A percentile compares a stretch with the other conserved stretches of the same genome.
Conservation (phyloP, 2,888 invertebrate genomes). For the Cosmorhoe ocellata region DNA sequence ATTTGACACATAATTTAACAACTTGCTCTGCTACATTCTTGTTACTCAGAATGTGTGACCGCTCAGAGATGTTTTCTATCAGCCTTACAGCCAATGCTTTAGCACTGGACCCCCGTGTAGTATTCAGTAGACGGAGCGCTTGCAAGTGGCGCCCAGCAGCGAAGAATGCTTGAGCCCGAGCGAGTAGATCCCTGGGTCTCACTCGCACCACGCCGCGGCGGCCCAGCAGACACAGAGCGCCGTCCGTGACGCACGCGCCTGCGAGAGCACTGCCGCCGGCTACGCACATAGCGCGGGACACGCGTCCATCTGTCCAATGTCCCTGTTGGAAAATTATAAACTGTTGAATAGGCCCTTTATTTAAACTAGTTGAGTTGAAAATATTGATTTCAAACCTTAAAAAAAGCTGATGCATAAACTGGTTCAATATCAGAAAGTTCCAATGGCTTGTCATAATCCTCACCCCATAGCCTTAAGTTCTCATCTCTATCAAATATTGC, state of each 20-base stretch:
- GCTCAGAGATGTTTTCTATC: conserved; percentile 55
- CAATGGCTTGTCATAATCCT: conserved; percentile 92
- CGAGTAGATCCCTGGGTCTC: conserved; percentile 83
- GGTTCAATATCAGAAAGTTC: conserved; percentile 91
- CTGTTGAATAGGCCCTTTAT: no score
- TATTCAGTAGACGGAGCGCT: conserved; percentile 63
- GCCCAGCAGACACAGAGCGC: conserved; percentile 82
- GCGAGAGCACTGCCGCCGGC: conserved; percentile 82
- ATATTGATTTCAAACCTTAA: conserved; percentile 81
- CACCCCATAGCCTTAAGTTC: conserved; percentile 93
- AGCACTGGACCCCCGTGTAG: conserved; percentile 55
- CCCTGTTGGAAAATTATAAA: conserved; percentile 80
- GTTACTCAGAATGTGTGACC: conserved; percentile 58
- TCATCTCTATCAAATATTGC: conserved; percentile 93
- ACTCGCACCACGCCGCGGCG: conserved; percentile 85
- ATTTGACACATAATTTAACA: conserved; percentile 66
- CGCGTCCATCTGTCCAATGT: conserved; percentile 97
- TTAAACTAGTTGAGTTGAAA: not conserved
- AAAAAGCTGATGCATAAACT: conserved; percentile 93
- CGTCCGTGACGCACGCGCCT: conserved; percentile 74
- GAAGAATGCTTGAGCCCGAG: conserved; percentile 81
- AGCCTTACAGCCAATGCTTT: conserved; percentile 54
- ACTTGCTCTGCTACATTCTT: conserved; percentile 65
- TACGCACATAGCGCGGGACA: conserved; percentile 83
- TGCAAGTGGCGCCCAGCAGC: conserved; percentile 80